phyloP scores from a whole-genome alignment of 2,797 vertebrate genomes.

The Enoplosus armatus region DNA sequence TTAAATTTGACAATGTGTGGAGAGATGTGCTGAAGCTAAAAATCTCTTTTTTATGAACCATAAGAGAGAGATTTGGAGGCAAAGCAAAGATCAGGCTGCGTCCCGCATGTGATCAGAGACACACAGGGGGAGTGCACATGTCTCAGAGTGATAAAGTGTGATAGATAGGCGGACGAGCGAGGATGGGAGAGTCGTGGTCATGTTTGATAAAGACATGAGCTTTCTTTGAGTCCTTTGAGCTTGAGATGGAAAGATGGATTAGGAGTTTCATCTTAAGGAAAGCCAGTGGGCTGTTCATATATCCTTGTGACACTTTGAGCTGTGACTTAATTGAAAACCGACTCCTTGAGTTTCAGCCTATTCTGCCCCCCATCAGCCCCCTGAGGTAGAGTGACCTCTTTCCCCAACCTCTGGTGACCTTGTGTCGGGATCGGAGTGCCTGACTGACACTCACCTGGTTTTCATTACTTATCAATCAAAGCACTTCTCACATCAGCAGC shows the following conservation, averaged over 20 bases:
- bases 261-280: conserved; percentile 57
- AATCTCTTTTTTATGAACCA: conserved; percentile 3
- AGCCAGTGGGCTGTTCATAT: conserved; percentile 55
- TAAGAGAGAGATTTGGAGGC: conserved; percentile 10
- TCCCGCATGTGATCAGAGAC: conserved; percentile 21
- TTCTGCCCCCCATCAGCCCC: conserved; percentile 65
- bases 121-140: conserved; percentile 1
- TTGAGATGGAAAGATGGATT: conserved; percentile 68
- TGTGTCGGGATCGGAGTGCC: conserved; percentile 42
- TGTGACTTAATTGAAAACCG: conserved; percentile 81
- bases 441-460: conserved; percentile 81
- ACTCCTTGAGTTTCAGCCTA: conserved; percentile 78
- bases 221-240: conserved; percentile 70
- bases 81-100: conserved; percentile 6
- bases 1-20: not conserved
- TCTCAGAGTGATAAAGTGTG: conserved; percentile 51
- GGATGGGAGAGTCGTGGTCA: conserved; percentile 33
- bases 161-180: conserved; percentile 40
- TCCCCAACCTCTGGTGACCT: conserved; percentile 78
- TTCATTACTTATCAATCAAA: conserved; percentile 78
- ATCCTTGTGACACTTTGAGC: conserved; percentile 75
- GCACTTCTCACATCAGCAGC: conserved; percentile 32
- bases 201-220: conserved; percentile 57
- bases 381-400: conserved; percentile 75
- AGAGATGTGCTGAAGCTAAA: conserved; percentile 12